phyloP scores from a whole-genome alignment of 2,888 invertebrate genomes.

The Stenotaenia linearis region DNA sequence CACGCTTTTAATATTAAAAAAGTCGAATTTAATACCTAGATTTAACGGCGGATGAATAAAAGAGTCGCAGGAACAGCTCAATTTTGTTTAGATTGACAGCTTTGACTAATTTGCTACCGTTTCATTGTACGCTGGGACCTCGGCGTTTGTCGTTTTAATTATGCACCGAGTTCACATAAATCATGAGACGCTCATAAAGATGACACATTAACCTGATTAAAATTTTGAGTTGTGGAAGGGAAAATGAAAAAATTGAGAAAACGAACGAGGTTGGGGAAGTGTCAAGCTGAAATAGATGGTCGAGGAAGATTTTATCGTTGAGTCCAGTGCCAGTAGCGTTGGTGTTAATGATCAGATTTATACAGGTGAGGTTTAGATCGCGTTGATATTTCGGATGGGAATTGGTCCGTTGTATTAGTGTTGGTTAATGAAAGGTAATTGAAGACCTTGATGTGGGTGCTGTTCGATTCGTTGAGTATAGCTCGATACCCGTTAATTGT shows the following conservation, averaged over 20 bases:
- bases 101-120: background rate
- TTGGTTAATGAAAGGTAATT: slow-evolving; percentile 3
- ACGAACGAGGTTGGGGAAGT: background rate
- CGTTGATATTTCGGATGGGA: background rate
- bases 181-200: background rate
- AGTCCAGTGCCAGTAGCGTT: slow-evolving; percentile 1
- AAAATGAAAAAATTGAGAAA: background rate
- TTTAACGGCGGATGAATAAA: background rate
- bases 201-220: slow-evolving; percentile 17
- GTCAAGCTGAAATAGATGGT: slow-evolving; percentile 1
- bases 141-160: background rate
- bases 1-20: background rate
- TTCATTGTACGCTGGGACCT: background rate
- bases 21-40: background rate
- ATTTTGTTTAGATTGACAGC: background rate
- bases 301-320: background rate
- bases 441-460: background rate
- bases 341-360: slow-evolving; percentile 24
- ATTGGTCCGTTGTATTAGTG: background rate
- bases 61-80: background rate
- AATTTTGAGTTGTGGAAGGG: background rate
- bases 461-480: background rate
- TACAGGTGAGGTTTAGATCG: background rate
- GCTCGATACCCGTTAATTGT: background rate
- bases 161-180: slow-evolving; percentile 20